A percentile compares a stretch with the other conserved stretches of the same genome.
phyloP scores from a whole-genome alignment of 2,888 invertebrate genomes.

The Ecliptopera silaceata region DNA sequence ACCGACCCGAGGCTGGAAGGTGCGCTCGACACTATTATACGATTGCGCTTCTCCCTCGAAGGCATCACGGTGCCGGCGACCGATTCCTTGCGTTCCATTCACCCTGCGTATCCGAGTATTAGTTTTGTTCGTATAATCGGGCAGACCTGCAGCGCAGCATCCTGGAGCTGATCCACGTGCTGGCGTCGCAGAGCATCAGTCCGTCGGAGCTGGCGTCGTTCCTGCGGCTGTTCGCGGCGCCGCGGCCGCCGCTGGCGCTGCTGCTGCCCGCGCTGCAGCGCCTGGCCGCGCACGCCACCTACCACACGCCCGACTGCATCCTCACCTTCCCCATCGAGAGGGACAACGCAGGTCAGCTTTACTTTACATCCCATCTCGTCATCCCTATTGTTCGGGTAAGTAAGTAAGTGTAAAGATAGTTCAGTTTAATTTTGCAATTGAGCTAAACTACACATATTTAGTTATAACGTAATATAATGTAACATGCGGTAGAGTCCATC shows the following conservation, averaged over 20 bases:
- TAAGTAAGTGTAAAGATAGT: too few species aligned
- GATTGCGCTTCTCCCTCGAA: background rate
- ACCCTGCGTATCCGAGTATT: too few species aligned
- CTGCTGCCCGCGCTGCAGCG: constrained; percentile 70
- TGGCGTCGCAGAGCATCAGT: constrained; percentile 80
- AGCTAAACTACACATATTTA: too few species aligned
- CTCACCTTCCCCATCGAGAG: constrained; percentile 77
- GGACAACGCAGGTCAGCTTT: constrained; percentile 38
- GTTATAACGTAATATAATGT: too few species aligned
- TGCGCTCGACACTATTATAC: constrained; percentile 14
- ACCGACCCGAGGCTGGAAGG: constrained; percentile 37
- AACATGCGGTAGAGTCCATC: too few species aligned
- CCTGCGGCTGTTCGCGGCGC: constrained; percentile 83
- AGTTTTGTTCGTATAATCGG: too few species aligned
- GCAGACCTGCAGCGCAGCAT: constrained; percentile 86
- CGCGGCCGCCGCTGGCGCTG: constrained; percentile 79
- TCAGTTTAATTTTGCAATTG: too few species aligned
- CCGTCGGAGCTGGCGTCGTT: constrained; percentile 82
- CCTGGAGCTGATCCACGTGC: constrained; percentile 83
- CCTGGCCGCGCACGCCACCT: constrained; percentile 62
- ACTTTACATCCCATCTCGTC: too few species aligned
- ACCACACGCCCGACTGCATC: constrained; percentile 81
- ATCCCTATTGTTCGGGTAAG: too few species aligned
- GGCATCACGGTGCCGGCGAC: too few species aligned
- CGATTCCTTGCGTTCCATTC: too few species aligned